Evolutionary conservation across 2,888 invertebrate species (phyloP), one percentile per base, ranked within the genome.

Genomic region (Drosophila prolongata): DNA sequence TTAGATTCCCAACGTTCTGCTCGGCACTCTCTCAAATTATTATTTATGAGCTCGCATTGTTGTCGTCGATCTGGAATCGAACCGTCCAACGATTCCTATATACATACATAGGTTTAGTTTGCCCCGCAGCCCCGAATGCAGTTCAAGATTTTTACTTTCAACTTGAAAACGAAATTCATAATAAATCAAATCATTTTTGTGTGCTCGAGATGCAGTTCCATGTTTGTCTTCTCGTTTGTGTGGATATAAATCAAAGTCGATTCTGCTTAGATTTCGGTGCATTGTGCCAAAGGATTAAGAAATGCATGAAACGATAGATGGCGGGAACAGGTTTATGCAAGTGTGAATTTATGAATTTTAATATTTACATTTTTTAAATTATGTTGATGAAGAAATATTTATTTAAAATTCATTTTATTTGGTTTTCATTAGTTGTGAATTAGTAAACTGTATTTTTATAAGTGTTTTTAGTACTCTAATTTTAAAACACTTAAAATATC

Each of bases 41-140:
- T 89, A 88, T 88, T 89, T 88, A 88, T 88, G 89, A 86, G 80
- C 69, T 89, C 78, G 80, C 82, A 84, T 86, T 87, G 88, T 86
- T 86, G 83, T 88, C 81, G 87, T 71, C 83, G 83, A 83, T 86
- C 83, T 79, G 80, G 74, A 78, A 77, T 83, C 83, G 75, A 67
- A 76, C 70, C 64, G 75, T 34, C 47, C 24, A 38, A 38, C 59
- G 64, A 50, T 53, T 62, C 40, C 38, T 53, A 16, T 16, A 16
- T 16, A 50, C 58, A 60, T 61, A 58, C 35, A 49, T 49, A 49
- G 44, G 68, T 65, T 69, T 43, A 57, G 56, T 60, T 75, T 75
- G 66, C 76, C 61, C 42, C 35, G 46, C 38, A 59, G 68, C 67
- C 61, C 49, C 40, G 69, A 59, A 55, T 81, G 76, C 60, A 75